Conservation (phyloP, 2,113 vertebrate species). For the Pelecanoides urinatrix region DNA sequence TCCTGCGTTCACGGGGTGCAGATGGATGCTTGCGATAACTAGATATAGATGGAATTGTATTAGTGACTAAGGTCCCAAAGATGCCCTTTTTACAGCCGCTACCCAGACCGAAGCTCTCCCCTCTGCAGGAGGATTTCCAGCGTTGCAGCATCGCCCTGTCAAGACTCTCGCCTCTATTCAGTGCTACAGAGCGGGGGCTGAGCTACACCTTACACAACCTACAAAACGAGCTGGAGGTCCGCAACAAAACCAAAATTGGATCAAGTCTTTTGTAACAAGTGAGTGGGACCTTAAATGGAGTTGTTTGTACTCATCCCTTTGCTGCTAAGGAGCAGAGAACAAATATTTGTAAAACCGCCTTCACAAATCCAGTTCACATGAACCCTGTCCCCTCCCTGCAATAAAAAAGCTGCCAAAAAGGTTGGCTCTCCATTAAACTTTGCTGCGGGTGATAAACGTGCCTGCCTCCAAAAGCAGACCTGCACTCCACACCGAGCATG, state of each 20-base stretch:
- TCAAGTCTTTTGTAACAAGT: not conserved
- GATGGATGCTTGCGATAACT: not conserved
- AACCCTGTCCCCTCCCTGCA: not conserved
- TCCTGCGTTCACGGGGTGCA: not conserved
- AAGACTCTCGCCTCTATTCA: not conserved
- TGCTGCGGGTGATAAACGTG: not conserved
- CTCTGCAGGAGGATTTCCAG: not conserved
- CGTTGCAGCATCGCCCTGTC: not conserved
- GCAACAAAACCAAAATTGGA: not conserved
- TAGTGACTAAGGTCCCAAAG: not conserved
- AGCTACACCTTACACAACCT: not conserved
- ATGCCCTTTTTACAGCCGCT: not conserved
- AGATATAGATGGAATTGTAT: not conserved
- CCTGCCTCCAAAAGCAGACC: not conserved
- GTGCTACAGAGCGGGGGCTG: not conserved
- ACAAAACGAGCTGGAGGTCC: not conserved
- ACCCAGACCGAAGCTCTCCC: not conserved
- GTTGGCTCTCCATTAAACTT: not conserved
- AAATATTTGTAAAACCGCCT: slow-evolving; percentile 36
- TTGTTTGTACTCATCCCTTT: slow-evolving; percentile 7
- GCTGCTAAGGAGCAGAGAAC: slow-evolving; percentile 38
- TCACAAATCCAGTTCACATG: not conserved
- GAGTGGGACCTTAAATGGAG: not conserved
- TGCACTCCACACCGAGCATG: not conserved
- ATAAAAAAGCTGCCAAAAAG: not conserved